Evolutionary conservation across 2,797 vertebrate genomes (phyloP), one percentile per base, ranked within the genome.

Genomic region (Enteromius mattozi): DNA sequence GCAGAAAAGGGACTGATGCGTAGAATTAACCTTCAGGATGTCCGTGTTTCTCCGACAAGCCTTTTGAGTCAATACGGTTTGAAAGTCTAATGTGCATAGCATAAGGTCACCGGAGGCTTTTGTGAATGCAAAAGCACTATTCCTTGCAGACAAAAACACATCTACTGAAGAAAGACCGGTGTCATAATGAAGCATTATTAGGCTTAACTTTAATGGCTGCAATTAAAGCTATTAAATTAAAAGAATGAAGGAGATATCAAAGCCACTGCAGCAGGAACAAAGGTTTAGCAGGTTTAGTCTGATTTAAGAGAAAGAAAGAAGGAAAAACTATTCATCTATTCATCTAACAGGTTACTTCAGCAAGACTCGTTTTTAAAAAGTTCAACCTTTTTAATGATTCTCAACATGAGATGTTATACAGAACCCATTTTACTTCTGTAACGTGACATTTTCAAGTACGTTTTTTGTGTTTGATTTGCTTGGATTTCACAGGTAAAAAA

Each of bases 1-100:
- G 78, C 37, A 65, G 69, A 49, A 65, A 47, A 82, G 74, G 47
- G 82, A 75, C 27, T 72, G 69, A 63, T 72, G 69, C 56, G 27
- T 80, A 80, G 78, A 81, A 81, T 81, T 81, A 59, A 81, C 66
- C 66, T 69, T 81, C 79, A 51, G 19, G 51, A 66, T 68, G 49
- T 72, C 56, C 33, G 2, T 42, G 49, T 33, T 45, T 45, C 69
- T 74, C 14, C 2, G 9, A 51, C 63, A n/a, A 35, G 40, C 42
- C 51, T 61, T 71, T 45, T n/a, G 54, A 69, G n/a, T 35, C 56
- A 4, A 42, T 45, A 19, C 6, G 17, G 37, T 78, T 33, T 59
- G 49, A 69, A 47, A 69, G 24, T 30, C 61, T 45, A 45, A 84
- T 40, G 63, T 78, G 35, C 61, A 84, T 78, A 61, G 74, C 51